Evolutionary conservation across 1,140 invertebrate genomes (phyloP), one percentile per base, ranked within the genome.

Genomic region (Batillaria attramentaria): DNA sequence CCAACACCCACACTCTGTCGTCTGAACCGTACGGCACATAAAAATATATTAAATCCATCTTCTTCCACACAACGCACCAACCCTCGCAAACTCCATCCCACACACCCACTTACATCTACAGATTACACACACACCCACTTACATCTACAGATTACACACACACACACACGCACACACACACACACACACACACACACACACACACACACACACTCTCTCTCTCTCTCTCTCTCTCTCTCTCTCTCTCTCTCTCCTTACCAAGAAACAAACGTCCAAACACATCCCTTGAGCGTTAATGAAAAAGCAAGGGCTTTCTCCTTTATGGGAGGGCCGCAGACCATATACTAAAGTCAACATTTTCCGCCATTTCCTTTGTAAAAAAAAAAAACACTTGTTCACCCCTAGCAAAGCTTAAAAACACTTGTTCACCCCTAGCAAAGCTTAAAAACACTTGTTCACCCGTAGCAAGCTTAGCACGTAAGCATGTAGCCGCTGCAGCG

Each of bases 101-200:
- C 16, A 18, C 46, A 54, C 46, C 46, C 46, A 54, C 16, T 54
- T 54, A 54, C n/a, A 54, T 18, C 46, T 54, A 54, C 16, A 54
- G n/a, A 16, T 54, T 3, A 66, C 16, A 0, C 62, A 66, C 13
- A n/a, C 20, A 24, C 24, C 20, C 33, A 28, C n/a, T 31, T 2
- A 16, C 33, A 33, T 2, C 33, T n/a, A n/a, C 16, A n/a, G 3
- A 20, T 66, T 28, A 16, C 33, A 4, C 33, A 33, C 62, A 66
- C 33, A 66, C 24, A 33, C 62, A 66, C 62, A 66, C 33, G 33
- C 62, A 66, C 62, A 66, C 2, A 66, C 62, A 66, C 62, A 5
- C 62, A 66, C 62, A 6, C 62, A 66, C 62, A 66, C 6, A 66
- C 33, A 33, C 6, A 28, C 62, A 66, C 62, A 66, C 46, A 66